Evolutionary conservation across 2,113 vertebrate species (phyloP).

Genomic region (Monarcha castaneiventris): DNA sequence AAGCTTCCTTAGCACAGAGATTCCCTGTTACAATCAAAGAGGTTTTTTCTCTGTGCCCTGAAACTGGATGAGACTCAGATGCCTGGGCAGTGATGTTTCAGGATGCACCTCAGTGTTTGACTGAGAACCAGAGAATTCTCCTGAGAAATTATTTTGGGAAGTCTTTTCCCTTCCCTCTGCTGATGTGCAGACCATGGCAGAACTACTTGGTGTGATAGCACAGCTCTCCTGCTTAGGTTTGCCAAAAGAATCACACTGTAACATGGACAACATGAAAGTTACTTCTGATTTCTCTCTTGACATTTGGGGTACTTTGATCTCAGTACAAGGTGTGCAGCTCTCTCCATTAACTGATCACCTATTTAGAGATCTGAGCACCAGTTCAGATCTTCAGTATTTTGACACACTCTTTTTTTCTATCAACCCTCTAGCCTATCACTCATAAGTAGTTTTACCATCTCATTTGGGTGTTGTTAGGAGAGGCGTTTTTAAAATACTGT

Average conservation of each 20-base stretch:
- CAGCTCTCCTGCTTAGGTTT: background rate
- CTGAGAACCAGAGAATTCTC: background rate
- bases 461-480: background rate
- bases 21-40: background rate
- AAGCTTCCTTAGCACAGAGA: background rate
- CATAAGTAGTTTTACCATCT: background rate
- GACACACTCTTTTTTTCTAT: background rate
- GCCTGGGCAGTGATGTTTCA: background rate
- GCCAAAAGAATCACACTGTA: background rate
- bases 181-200: background rate
- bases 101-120: background rate
- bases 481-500: background rate
- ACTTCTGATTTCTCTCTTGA: background rate
- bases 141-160: background rate
- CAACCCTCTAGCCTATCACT: background rate
- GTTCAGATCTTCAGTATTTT: background rate
- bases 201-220: fast-evolving
- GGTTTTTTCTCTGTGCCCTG: background rate
- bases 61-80: background rate
- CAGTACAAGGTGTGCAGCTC: background rate
- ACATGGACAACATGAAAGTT: background rate
- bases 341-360: background rate
- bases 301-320: background rate
- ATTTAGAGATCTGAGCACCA: background rate
- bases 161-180: background rate